Conservation (phyloP, 2,797 vertebrate species). For the Triplophysa yarkandensis region DNA sequence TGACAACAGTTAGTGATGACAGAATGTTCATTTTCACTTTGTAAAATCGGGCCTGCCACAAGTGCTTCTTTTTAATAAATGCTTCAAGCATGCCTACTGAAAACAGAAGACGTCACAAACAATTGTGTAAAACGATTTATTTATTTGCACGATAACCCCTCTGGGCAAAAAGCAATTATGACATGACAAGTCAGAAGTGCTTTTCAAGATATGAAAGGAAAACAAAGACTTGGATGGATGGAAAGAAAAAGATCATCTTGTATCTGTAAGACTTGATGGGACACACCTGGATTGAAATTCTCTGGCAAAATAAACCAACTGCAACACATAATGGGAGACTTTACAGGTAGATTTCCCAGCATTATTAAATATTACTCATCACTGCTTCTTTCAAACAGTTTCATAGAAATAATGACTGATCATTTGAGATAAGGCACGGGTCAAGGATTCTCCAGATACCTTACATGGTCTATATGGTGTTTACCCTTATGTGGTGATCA, state of each 20-base stretch:
- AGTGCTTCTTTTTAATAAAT: neutral
- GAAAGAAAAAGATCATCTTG: neutral
- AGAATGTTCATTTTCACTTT: too few relatives aligned
- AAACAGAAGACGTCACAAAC: neutral
- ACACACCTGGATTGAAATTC: neutral
- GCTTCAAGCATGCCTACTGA: neutral
- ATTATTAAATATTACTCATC: neutral
- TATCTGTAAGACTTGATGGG: neutral
- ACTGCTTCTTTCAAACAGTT: neutral
- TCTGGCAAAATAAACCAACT: constrained; percentile 16
- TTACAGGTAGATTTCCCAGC: neutral
- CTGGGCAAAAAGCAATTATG: constrained; percentile 1
- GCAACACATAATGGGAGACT: neutral
- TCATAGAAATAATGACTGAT: neutral
- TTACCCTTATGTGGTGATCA: too few relatives aligned
- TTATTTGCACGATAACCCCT: constrained; percentile 5
- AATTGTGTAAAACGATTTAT: constrained; percentile 17
- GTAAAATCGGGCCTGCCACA: neutral
- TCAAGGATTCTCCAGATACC: neutral
- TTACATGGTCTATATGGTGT: neutral
- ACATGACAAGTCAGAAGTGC: neutral
- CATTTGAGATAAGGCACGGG: neutral
- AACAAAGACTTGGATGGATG: neutral
- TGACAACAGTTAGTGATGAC: too few relatives aligned
- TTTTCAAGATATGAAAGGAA: neutral